Evolutionary conservation across 92 coral and sea anemone species (phyloP).

Genomic region (Paragorgia papillata): DNA sequence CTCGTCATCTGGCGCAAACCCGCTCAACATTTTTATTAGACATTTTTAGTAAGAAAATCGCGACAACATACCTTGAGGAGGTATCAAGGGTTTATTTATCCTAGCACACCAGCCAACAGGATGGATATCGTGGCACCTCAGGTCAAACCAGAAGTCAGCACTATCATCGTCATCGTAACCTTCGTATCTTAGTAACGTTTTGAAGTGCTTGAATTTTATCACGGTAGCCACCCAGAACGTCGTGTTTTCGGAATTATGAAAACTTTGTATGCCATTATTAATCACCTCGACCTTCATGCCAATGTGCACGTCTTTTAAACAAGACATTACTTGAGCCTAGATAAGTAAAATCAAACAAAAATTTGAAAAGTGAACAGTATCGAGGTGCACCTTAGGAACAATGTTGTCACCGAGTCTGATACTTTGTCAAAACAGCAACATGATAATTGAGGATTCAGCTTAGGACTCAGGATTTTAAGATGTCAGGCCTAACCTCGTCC

Average conservation of each 20-base stretch:
- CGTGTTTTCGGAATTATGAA: constrained; percentile 83
- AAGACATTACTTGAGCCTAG: constrained; percentile 90
- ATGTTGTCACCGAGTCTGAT: too few species aligned
- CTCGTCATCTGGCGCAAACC: too few species aligned
- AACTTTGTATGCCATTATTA: constrained; percentile 84
- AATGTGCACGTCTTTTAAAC: constrained; percentile 96
- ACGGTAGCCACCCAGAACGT: constrained; percentile 99
- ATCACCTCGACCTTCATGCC: constrained; percentile 99
- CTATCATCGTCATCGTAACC: constrained; percentile 83
- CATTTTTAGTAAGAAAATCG: too few species aligned
- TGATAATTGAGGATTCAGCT: too few species aligned
- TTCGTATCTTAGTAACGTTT: constrained; percentile 93
- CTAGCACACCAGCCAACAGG: constrained; percentile 99
- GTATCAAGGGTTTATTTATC: constrained; percentile 92
- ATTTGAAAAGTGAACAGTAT: too few species aligned
- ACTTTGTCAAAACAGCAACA: too few species aligned
- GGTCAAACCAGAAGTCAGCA: constrained; percentile 98
- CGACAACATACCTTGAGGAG: constrained; percentile 84
- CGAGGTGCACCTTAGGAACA: too few species aligned
- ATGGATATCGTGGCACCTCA: constrained; percentile 89
- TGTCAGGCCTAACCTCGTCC: too few species aligned
- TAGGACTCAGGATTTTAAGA: too few species aligned
- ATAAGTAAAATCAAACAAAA: not conserved
- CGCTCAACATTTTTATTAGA: too few species aligned
- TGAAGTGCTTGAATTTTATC: constrained; percentile 81